A percentile compares a stretch with the other conserved stretches of the same genome.
These are phyloP conservation scores for Chlorospingus flavigularis DNA, from an alignment of 2,797 vertebrate genomes.

Conservation along the genomic window DNA sequence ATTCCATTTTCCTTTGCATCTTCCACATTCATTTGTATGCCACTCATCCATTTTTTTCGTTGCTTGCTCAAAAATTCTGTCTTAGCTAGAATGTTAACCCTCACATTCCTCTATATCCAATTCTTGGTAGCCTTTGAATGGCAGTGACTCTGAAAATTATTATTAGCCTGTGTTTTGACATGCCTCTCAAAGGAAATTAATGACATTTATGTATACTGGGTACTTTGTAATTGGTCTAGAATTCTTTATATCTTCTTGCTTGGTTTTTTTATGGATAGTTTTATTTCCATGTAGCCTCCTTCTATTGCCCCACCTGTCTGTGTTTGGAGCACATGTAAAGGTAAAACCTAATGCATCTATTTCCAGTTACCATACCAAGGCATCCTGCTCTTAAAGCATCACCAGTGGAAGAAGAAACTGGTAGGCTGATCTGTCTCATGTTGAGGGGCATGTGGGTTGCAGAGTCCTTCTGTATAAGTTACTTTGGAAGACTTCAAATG, in stretches of 20 bases:
- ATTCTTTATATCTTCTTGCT: background rate
- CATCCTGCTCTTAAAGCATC: slow-evolving; percentile 23
- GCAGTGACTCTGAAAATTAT: background rate
- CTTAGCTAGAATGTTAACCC: background rate
- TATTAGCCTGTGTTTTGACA: background rate
- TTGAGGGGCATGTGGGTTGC: background rate
- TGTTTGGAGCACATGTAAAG: background rate
- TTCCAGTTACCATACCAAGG: background rate
- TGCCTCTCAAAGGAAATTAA: background rate
- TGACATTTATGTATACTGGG: background rate
- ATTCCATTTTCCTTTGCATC: slow-evolving; percentile 46
- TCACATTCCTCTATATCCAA: background rate
- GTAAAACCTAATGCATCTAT: background rate
- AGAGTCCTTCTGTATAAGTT: background rate
- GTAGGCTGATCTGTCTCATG: slow-evolving; percentile 5
- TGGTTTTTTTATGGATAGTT: background rate
- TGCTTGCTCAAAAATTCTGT: slow-evolving; percentile 29
- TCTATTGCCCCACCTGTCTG: background rate
- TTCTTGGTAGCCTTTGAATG: background rate
- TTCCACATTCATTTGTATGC: slow-evolving; percentile 25
- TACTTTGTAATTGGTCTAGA: background rate
- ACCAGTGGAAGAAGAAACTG: slow-evolving; percentile 5
- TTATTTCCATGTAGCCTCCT: background rate
- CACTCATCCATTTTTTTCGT: slow-evolving; percentile 29
- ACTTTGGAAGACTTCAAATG: background rate